Percentiles rank a stretch among this genome's conserved stretches.
These are phyloP conservation scores for Chesias legatella DNA, from an alignment of 2,888 invertebrate species.

Conservation along the genomic window DNA sequence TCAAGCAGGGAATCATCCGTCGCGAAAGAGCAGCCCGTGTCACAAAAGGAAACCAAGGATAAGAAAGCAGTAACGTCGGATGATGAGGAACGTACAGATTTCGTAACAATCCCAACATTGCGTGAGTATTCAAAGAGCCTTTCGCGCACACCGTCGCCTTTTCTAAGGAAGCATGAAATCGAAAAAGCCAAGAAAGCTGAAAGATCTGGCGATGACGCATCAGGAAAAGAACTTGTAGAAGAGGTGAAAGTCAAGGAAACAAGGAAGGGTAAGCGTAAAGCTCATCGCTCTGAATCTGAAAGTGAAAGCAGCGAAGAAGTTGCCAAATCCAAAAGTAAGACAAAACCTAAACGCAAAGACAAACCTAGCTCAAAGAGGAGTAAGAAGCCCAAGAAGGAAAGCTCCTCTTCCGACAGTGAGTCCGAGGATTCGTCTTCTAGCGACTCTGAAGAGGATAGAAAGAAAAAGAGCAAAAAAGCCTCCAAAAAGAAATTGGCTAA, in stretches of 20 bases:
- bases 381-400: slow-evolving; percentile 73
- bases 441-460: slow-evolving; percentile 73
- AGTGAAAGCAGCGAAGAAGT: slow-evolving; percentile 70
- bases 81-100: slow-evolving; percentile 67
- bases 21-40: slow-evolving; percentile 55
- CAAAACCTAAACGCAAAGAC: slow-evolving; percentile 74
- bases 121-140: slow-evolving; percentile 86
- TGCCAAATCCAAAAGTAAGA: slow-evolving; percentile 64
- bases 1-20: slow-evolving; percentile 73
- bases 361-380: slow-evolving; percentile 79
- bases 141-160: slow-evolving; percentile 93
- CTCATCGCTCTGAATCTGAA: slow-evolving; percentile 74
- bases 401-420: slow-evolving; percentile 73
- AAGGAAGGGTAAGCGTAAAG: slow-evolving; percentile 75
- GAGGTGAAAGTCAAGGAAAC: slow-evolving; percentile 46
- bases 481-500: slow-evolving; percentile 71
- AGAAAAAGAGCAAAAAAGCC: slow-evolving; percentile 73
- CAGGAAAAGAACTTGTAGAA: slow-evolving; percentile 73
- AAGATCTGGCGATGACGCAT: slow-evolving; percentile 64
- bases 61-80: slow-evolving; percentile 62
- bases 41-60: slow-evolving; percentile 48
- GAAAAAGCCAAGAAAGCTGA: slow-evolving; percentile 68
- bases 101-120: slow-evolving; percentile 57
- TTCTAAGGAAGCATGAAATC: slow-evolving; percentile 85
- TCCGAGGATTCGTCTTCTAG: slow-evolving; percentile 75